phyloP scores from a whole-genome alignment of 2,888 invertebrate genomes.

The Noctua janthe region DNA sequence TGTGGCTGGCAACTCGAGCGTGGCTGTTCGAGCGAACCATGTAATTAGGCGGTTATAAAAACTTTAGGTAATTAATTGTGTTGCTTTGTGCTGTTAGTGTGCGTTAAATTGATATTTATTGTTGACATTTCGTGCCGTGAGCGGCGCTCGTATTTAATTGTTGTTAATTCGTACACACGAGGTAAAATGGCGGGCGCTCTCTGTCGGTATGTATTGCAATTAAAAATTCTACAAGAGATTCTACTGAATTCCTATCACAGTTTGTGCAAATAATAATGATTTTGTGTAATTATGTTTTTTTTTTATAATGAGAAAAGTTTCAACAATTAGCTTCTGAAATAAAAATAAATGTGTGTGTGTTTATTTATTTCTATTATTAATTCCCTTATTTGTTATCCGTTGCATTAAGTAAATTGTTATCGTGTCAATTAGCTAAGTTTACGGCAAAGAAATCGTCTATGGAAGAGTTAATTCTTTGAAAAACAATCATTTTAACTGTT shows the following conservation, averaged over 20 bases:
- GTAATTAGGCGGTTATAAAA: conserved; percentile 86
- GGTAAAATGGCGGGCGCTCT: conserved; percentile 58
- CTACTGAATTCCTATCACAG: conserved; percentile 55
- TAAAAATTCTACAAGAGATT: conserved; percentile 57
- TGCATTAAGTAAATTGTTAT: conserved; percentile 40
- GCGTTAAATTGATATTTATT: conserved; percentile 87
- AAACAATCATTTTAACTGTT: conserved; percentile 8
- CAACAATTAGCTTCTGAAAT: conserved; percentile 32
- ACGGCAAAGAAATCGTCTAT: conserved; percentile 13
- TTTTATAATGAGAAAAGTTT: conserved; percentile 43
- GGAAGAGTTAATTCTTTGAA: conserved; percentile 8
- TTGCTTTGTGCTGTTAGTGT: conserved; percentile 77
- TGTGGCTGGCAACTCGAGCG: conserved; percentile 58
- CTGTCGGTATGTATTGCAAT: conserved; percentile 61
- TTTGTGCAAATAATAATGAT: conserved; percentile 34
- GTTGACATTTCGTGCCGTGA: conserved; percentile 84
- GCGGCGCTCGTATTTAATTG: conserved; percentile 77
- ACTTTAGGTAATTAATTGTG: conserved; percentile 87
- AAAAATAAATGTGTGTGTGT: conserved; percentile 27
- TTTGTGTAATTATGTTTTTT: conserved; percentile 37
- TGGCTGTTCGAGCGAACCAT: conserved; percentile 79
- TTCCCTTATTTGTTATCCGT: conserved; percentile 17
- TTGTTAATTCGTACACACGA: conserved; percentile 66
- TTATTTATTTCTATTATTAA: conserved; percentile 40
- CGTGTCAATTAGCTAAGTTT: conserved; percentile 27